phyloP scores from a whole-genome alignment of 2,797 vertebrate genomes.

The Aselliscus stoliczkanus region DNA sequence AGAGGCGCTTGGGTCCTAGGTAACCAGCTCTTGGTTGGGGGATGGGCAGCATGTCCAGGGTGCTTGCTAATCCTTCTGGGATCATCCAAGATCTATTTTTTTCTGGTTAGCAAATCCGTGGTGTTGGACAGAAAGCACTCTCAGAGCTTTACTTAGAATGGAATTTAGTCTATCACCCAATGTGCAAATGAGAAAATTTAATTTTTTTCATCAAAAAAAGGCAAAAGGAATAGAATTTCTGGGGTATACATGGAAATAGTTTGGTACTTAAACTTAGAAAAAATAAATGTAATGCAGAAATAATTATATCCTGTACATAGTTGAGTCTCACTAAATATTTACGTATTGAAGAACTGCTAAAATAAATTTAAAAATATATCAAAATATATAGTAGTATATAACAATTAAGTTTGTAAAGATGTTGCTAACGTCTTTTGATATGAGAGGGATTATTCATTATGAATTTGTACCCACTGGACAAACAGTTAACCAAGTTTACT shows the following conservation, averaged over 20 bases:
- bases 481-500: too few relatives aligned
- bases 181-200: slow-evolving; percentile 33
- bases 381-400: background rate
- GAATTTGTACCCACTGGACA: too few relatives aligned
- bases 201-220: slow-evolving; percentile 51
- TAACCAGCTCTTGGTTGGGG: background rate
- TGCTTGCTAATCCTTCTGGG: background rate
- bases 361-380: background rate
- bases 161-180: background rate
- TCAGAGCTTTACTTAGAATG: slow-evolving; percentile 43
- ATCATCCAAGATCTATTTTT: slow-evolving; percentile 26
- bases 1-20: background rate
- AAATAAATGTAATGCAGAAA: background rate
- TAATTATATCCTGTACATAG: background rate
- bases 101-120: slow-evolving; percentile 1
- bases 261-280: slow-evolving; percentile 30
- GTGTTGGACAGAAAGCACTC: background rate
- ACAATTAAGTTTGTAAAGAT: too few relatives aligned
- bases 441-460: too few relatives aligned
- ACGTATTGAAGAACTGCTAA: background rate
- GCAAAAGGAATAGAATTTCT: background rate
- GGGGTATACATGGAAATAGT: background rate
- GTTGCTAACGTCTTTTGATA: too few relatives aligned
- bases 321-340: background rate
- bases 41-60: background rate